phyloP scores from a whole-genome alignment of 2,888 invertebrate species.

The Nomada fucata region DNA sequence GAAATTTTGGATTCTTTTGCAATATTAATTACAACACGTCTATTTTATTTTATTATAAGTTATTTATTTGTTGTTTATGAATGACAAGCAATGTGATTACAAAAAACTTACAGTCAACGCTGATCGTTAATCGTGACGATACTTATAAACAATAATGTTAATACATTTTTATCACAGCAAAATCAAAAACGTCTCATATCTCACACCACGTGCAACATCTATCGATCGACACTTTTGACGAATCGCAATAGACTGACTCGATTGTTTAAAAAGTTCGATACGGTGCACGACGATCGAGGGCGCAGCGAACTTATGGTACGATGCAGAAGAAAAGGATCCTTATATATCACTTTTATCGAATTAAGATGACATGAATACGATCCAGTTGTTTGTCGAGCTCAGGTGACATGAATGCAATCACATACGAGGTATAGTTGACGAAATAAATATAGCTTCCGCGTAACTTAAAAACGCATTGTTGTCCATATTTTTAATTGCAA shows the following conservation, averaged over 20 bases:
- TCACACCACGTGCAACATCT: background rate
- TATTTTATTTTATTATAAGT: conserved; percentile 1
- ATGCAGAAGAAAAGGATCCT: background rate
- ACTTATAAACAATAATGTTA: background rate
- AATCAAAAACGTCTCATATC: background rate
- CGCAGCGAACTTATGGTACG: conserved; percentile 9
- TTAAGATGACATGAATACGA: too few relatives aligned
- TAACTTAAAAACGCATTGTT: too few relatives aligned
- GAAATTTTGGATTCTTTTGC: too few relatives aligned
- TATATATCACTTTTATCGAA: too few relatives aligned
- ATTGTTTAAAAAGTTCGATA: conserved; percentile 17
- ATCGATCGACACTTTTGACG: background rate
- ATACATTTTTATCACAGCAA: background rate
- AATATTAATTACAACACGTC: background rate
- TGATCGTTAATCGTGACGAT: background rate
- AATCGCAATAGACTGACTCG: background rate
- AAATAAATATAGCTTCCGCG: too few relatives aligned
- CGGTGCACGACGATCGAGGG: background rate
- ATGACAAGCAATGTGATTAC: background rate
- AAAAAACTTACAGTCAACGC: background rate
- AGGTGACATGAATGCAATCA: too few relatives aligned
- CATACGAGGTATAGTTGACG: too few relatives aligned
- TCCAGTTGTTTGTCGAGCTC: too few relatives aligned
- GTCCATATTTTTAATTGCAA: background rate
- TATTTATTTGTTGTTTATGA: background rate